A percentile compares a stretch with the other conserved stretches of the same genome.
phyloP scores from a whole-genome alignment of 2,113 vertebrate genomes.

The Gyps fulvus region DNA sequence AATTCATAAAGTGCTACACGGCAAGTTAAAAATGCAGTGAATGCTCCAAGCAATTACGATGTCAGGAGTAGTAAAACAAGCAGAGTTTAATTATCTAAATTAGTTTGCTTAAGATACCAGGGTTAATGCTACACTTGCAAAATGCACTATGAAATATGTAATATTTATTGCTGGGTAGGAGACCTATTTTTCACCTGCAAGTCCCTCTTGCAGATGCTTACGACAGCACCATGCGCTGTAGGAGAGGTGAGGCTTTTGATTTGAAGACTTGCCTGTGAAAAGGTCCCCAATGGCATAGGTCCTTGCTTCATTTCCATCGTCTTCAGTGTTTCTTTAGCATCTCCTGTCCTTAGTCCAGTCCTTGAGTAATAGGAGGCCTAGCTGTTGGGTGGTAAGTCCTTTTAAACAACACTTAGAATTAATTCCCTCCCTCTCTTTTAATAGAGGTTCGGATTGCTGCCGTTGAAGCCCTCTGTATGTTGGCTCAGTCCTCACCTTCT shows the following conservation, averaged over 20 bases:
- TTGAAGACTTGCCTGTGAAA: neutral
- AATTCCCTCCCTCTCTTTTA: neutral
- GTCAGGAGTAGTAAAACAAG: neutral
- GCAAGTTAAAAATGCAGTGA: neutral
- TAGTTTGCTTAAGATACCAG: neutral
- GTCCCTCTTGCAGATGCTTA: neutral
- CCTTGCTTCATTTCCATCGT: neutral
- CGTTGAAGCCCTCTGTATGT: constrained; percentile 89
- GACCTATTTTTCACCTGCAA: neutral
- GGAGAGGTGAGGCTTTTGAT: neutral
- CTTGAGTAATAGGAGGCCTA: neutral
- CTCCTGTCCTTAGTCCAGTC: neutral
- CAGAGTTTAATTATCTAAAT: constrained; percentile 11
- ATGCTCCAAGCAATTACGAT: constrained; percentile 2
- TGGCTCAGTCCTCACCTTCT: constrained; percentile 88
- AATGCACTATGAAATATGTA: fast-evolving
- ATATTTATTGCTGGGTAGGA: neutral
- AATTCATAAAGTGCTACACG: neutral
- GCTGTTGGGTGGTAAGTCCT: neutral
- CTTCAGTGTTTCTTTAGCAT: neutral
- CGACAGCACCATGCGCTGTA: neutral
- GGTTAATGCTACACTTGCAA: neutral
- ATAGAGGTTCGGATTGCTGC: constrained; percentile 94
- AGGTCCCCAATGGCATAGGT: neutral
- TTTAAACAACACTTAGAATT: neutral